phyloP scores from a whole-genome alignment of 2,888 invertebrate species.

The Mesorhabditis spiculigera region DNA sequence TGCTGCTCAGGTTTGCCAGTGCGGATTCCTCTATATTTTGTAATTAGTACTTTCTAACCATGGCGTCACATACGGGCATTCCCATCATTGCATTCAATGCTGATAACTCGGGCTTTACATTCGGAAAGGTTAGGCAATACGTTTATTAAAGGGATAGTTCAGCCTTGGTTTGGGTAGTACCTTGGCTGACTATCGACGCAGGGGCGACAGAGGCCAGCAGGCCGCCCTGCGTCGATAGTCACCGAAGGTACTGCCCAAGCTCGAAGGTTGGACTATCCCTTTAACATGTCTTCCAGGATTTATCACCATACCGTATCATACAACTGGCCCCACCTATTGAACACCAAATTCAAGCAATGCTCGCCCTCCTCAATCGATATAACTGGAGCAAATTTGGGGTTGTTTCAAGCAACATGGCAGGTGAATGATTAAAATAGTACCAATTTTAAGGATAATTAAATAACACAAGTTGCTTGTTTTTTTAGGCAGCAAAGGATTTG shows the following conservation, averaged over 20 bases:
- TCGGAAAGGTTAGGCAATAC: slow-evolving; percentile 32
- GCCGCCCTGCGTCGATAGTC: too few species aligned
- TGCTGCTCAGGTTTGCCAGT: slow-evolving; percentile 30
- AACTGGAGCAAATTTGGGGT: slow-evolving; percentile 56
- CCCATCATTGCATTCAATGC: slow-evolving; percentile 97
- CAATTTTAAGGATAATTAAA: slow-evolving; percentile 13
- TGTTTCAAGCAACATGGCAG: slow-evolving; percentile 52
- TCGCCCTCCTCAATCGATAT: slow-evolving; percentile 87
- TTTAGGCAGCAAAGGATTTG: slow-evolving; percentile 1
- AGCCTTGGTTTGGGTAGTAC: not conserved
- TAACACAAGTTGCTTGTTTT: not conserved
- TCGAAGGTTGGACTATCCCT: not conserved
- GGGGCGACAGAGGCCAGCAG: not conserved
- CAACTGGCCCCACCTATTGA: slow-evolving; percentile 93
- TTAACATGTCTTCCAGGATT: slow-evolving; percentile 23
- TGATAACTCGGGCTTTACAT: slow-evolving; percentile 78
- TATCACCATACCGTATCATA: slow-evolving; percentile 60
- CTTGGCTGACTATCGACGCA: not conserved
- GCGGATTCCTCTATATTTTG: not conserved
- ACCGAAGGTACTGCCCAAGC: not conserved
- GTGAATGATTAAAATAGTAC: slow-evolving; percentile 14
- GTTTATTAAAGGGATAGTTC: not conserved
- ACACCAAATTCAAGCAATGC: slow-evolving; percentile 86
- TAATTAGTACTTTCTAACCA: slow-evolving; percentile 37
- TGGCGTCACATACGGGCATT: slow-evolving; percentile 68